Base-by-base conservation (phyloP, 2,113 vertebrate genomes). In the Corydoras sp. region DNA sequence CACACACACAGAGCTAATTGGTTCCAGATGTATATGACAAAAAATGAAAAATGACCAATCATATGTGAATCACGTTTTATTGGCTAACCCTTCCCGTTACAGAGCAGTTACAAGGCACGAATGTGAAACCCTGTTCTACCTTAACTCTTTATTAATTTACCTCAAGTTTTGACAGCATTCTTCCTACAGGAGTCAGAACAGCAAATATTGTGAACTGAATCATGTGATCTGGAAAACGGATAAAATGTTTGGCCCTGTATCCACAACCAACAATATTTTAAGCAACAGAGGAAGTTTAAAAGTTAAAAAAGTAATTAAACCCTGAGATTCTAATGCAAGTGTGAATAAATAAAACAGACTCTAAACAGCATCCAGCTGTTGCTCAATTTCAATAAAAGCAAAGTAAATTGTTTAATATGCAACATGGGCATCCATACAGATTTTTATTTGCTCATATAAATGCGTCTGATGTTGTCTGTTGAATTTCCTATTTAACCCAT, bases 221-320 rank as follows among this genome's bases (percentile, higher is more conserved):
- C 60, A 56, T 58, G 53, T 58, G 56, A 75, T 68, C 59, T 29
- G 55, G 60, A 71, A 69, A 61, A 32, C 53, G 13, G 43, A 72
- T 35, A 58, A 65, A 69, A 55, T 71, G 61, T 59, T 80, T 64
- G 73, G 67, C 12, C 65, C 65, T 15, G 77, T 49, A 18, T 74
- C 80, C 81, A 85, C 83, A 77, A 78, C 69, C 12, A 62, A 71
- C 72, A 73, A 81, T 83, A 80, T 74, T 73, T 82, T 61, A 76
- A 49, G 31, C 79, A 74, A 53, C 72, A 74, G 67, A 83, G 75
- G 77, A 84, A 85, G 79, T 49, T 51, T 58, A 75, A 71, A 83
- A 75, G 77, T 85, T 79, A 82, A 84, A 82, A 82, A 80, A 63
- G 50, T 75, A 84, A 83, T 86, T 82, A 85, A 71, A 69, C 66